These are phyloP conservation scores for Serinus canaria DNA, from an alignment of 2,113 vertebrate species.

Conservation along the genomic window DNA sequence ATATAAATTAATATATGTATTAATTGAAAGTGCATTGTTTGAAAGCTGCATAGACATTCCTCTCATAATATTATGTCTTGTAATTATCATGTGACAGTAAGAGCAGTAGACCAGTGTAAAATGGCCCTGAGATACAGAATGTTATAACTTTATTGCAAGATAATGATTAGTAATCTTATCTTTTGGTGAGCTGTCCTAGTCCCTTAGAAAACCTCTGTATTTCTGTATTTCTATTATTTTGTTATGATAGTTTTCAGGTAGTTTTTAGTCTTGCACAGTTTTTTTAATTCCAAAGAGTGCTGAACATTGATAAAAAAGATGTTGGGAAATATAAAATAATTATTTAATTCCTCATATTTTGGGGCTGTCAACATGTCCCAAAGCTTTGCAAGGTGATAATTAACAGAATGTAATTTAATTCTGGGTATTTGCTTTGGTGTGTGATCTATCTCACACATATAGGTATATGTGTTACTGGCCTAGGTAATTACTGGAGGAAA, in stretches of 20 bases:
- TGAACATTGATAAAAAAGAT: background rate
- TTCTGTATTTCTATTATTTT: background rate
- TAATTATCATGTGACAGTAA: background rate
- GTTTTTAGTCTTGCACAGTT: background rate
- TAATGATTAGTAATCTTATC: background rate
- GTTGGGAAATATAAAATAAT: constrained; percentile 14
- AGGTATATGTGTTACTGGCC: background rate
- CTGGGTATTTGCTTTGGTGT: constrained; percentile 44
- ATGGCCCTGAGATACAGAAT: background rate
- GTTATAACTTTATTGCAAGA: background rate
- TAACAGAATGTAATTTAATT: constrained; percentile 56
- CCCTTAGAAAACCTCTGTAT: background rate
- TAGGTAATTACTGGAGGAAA: constrained; percentile 30
- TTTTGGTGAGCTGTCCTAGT: background rate
- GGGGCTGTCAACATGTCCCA: background rate
- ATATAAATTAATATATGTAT: background rate
- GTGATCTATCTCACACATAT: constrained; percentile 11
- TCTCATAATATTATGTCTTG: background rate
- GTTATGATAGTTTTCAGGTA: background rate
- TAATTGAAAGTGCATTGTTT: background rate
- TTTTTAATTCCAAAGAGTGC: background rate
- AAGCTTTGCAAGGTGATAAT: constrained; percentile 52
- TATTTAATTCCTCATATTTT: background rate
- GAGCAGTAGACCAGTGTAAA: background rate
- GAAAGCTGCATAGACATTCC: background rate